Evolutionary conservation across 2,888 invertebrate genomes (phyloP), one percentile per base, ranked within the genome.

Genomic region (Scaptomyza reducta): DNA sequence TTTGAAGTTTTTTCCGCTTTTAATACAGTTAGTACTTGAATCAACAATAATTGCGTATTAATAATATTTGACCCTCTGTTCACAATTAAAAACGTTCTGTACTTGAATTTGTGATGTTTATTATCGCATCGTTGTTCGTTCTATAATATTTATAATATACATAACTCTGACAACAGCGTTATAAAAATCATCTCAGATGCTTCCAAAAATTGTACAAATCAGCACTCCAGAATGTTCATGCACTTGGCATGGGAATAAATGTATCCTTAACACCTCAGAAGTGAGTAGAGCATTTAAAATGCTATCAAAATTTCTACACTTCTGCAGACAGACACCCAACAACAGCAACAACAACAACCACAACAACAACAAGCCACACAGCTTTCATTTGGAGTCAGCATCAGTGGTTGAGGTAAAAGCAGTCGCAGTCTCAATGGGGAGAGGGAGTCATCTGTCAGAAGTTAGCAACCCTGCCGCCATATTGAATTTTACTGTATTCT

Each of bases 401-500:
- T 6, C 11, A 22, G 13, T 22, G 51, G 29, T 31, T 4, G 50
- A 51, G 61, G 45, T 55, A 38, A 50, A 42, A 46, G 62, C 47
- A 13, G 41, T 35, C 63, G 58, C 73, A 33, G 4, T 13, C 40
- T 40, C 3, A 40, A 16, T 16, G 16, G 1, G 40, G 16, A 25
- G 9, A 33, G 49, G 29, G 51, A 87, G 77, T 79, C 88, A 87
- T 87, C 83, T 65, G 86, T 87, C 81, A 82, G 88, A 81, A 87
- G 81, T 85, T 87, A 75, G 86, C 78, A 80, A 66, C 79, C 74
- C 74, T 68, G 79, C 50, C 88, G 81, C 81, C 84, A 84, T 88
- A 77, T 84, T 84, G 83, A 77, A 87, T 78, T 84, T 82, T 72
- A 58, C 64, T 69, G 22, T 66, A 47, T 58, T 40, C 31, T 49